phyloP scores from a whole-genome alignment of 2,797 vertebrate genomes.

The Bovichtus diacanthus region DNA sequence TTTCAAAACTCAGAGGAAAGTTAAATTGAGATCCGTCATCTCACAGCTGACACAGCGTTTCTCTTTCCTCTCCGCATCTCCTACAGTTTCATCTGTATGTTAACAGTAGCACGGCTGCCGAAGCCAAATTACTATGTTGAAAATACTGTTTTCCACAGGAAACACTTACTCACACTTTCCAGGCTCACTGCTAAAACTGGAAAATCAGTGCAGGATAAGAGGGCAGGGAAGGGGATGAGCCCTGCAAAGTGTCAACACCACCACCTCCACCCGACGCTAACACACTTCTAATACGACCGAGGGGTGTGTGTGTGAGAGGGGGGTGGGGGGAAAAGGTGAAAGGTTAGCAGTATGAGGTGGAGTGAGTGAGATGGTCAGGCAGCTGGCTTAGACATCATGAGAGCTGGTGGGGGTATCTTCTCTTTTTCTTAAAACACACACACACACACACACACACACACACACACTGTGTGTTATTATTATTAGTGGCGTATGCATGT shows the following conservation, averaged over 20 bases:
- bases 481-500: too few relatives aligned
- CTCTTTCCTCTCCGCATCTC: neutral
- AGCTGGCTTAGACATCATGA: slow-evolving; percentile 51
- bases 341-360: slow-evolving; percentile 38
- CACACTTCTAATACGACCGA: slow-evolving; percentile 15
- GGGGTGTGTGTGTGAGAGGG: slow-evolving; percentile 9
- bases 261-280: neutral
- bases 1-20: slow-evolving; percentile 9
- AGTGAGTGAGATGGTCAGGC: slow-evolving; percentile 45
- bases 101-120: slow-evolving; percentile 27
- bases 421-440: slow-evolving; percentile 25
- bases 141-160: slow-evolving; percentile 64
- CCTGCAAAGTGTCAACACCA: slow-evolving; percentile 55
- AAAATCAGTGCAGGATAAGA: slow-evolving; percentile 58
- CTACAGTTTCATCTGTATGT: slow-evolving; percentile 13
- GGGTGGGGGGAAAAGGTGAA: slow-evolving; percentile 41
- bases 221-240: slow-evolving; percentile 41
- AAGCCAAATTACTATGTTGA: slow-evolving; percentile 14
- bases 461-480: too few relatives aligned
- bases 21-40: slow-evolving; percentile 18
- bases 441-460: slow-evolving; percentile 15
- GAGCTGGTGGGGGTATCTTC: slow-evolving; percentile 22
- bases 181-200: slow-evolving; percentile 58
- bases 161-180: slow-evolving; percentile 57
- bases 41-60: slow-evolving; percentile 26